Base-by-base conservation (phyloP, 2,797 vertebrate genomes). In the Benthosema pterotum region DNA sequence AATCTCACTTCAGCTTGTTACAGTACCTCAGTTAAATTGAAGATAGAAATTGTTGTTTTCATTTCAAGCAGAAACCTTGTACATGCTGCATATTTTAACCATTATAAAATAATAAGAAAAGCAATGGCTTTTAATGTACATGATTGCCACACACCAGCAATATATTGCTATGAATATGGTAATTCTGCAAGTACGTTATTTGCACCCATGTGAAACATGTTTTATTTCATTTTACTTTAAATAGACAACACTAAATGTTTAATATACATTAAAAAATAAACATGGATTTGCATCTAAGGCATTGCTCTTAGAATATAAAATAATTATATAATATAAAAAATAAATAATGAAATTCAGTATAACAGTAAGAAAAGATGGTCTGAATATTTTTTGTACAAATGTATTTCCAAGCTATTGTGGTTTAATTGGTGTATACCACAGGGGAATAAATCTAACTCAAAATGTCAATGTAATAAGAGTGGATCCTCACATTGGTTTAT, bases 301-400 rank as follows among this genome's bases (percentile, higher is more conserved):
- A 42, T 68, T 32, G 6, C 43, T 25, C 2, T 55, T 14, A 25
- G 19, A 22, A 48, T 72, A 80, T 60, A 70, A 68, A 69, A 43
- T 32, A 3, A 53, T 62, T 56, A 63, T 42, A 57, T 13, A 63
- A 60, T 83, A 87, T 14, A 86, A 85, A n/a, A 87, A 86, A 87
- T 85, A 87, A 87, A 86, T 81, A 80, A 65, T 60, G 19, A 11
- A 43, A 60, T 79, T 68, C 48, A 8, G 22, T 46, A 47, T 18
- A 49, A n/a, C 42, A 62, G 57, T 67, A 7, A 80, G 28, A 78
- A 60, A 38, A n/a, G 13, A 65, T 65, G 51, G 17, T 67, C 57
- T 28, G 53, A 32, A 50, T 46, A 45, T 15, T 4, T 54, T 46
- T 13, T 14, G 3, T 57, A 18, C 28, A 57, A 57, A 5, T 66